These are phyloP conservation scores for Neuroterus valhalla DNA, from an alignment of 1,140 invertebrate species.

Conservation along the genomic window DNA sequence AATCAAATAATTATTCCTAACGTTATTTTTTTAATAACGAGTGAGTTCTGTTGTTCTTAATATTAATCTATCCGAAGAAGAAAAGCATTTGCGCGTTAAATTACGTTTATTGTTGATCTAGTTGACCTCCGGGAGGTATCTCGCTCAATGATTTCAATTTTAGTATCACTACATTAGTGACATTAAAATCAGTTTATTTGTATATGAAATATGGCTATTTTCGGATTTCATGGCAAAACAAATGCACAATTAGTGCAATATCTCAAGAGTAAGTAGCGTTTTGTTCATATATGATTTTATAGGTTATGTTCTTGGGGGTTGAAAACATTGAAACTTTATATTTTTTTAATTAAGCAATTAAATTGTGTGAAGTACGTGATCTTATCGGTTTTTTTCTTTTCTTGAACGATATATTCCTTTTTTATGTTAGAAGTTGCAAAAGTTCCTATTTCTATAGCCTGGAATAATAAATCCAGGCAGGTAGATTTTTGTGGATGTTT, in stretches of 20 bases:
- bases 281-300: neutral
- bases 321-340: neutral
- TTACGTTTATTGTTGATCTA: too few relatives aligned
- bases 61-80: neutral
- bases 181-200: neutral
- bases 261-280: conserved; percentile 35
- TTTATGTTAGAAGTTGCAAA: too few relatives aligned
- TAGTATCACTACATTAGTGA: conserved; percentile 29
- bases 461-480: too few relatives aligned
- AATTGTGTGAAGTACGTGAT: too few relatives aligned
- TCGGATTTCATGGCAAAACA: conserved; percentile 27
- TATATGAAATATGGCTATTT: conserved; percentile 8
- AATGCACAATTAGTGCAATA: conserved; percentile 38
- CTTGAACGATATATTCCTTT: too few relatives aligned
- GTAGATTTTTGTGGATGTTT: too few relatives aligned
- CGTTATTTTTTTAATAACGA: conserved; percentile 12
- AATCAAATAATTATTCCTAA: conserved; percentile 33
- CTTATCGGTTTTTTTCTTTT: too few relatives aligned
- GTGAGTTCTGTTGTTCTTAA: conserved; percentile 39
- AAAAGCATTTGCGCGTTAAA: too few relatives aligned
- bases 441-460: too few relatives aligned
- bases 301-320: conserved; percentile 3
- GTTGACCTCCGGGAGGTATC: too few relatives aligned
- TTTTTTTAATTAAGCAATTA: too few relatives aligned
- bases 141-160: conserved; percentile 10